Conservation (phyloP, 1,140 invertebrate species). For the Drosophila orosa region DNA sequence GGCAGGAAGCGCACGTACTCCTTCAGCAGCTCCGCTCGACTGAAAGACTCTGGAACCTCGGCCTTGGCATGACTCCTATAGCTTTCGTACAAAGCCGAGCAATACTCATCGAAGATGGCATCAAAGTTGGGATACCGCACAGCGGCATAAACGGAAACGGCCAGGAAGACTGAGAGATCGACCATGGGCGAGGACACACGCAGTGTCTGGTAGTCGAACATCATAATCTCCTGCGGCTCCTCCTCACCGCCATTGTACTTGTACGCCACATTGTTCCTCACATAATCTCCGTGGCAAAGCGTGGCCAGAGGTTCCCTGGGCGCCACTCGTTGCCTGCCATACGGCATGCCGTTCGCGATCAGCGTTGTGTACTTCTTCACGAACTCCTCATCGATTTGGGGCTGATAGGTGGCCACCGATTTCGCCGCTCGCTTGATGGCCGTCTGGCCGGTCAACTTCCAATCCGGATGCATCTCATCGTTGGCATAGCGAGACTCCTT, state of each 20-base stretch:
- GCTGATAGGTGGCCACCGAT: conserved; percentile 42
- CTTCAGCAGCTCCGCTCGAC: conserved; percentile 54
- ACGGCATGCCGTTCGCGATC: conserved; percentile 23
- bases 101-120: conserved; percentile 70
- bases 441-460: conserved; percentile 19
- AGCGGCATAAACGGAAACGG: conserved; percentile 63
- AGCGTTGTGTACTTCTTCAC: conserved; percentile 42
- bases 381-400: conserved; percentile 64
- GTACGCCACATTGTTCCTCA: conserved; percentile 80
- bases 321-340: conserved; percentile 53
- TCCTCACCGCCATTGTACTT: conserved; percentile 40
- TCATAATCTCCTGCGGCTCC: conserved; percentile 68
- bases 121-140: conserved; percentile 68
- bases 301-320: conserved; percentile 69
- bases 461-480: conserved; percentile 15
- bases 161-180: conserved; percentile 67
- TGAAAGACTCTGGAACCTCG: conserved; percentile 53
- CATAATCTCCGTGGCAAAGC: conserved; percentile 77
- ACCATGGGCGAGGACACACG: conserved; percentile 74
- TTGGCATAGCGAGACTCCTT: conserved; percentile 63
- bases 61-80: conserved; percentile 37
- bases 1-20: conserved; percentile 74
- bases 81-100: conserved; percentile 45
- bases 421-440: conserved; percentile 26
- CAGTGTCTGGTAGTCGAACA: conserved; percentile 83